Evolutionary conservation across 1,140 invertebrate genomes (phyloP), one percentile per base, ranked within the genome.

Genomic region (Drosophila fuyamai): DNA sequence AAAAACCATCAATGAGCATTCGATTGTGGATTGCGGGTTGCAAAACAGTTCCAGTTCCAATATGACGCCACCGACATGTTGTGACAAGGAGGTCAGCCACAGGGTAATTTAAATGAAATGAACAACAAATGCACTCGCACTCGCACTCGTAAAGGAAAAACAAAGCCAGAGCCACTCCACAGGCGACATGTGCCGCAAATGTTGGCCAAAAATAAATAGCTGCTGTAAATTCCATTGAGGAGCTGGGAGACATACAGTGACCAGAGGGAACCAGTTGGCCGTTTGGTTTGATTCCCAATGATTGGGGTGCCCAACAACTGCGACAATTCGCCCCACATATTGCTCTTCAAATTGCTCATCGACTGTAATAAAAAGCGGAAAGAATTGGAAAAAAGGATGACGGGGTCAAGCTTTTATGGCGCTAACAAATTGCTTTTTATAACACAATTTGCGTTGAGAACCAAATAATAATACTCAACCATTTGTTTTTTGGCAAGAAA

Each of bases 31-130:
- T 71, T 83, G 76, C 57, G 61, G 79, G 60, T 72, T 59, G 51
- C 62, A 65, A 76, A 82, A 88, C 65, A 67, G 83, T 89, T 75
- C 77, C 65, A 67, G 83, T 89, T 75, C 77, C 84, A 83, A 89
- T 89, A 89, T 89, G 84, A 63, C 65, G 77, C 73, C 73, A 89
- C 55, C 72, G 73, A 72, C 84, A 81, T 81, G 73, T 75, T 84
- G 84, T 70, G 68, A 78, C 84, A 89, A 66, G 77, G 73, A 80
- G 84, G 83, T 88, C 83, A 82, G 84, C 83, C 84, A 72, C 84
- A 89, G 85, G 84, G 84, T 89, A 89, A 89, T 89, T 89, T 89
- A 89, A 89, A 89, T 89, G 84, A 89, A 89, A 89, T 89, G 84
- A 89, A 89, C 84, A 89, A 81, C 84, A 89, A 88, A 89, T 89